phyloP scores from a whole-genome alignment of 2,113 vertebrate species.

The Nanorana parkeri region DNA sequence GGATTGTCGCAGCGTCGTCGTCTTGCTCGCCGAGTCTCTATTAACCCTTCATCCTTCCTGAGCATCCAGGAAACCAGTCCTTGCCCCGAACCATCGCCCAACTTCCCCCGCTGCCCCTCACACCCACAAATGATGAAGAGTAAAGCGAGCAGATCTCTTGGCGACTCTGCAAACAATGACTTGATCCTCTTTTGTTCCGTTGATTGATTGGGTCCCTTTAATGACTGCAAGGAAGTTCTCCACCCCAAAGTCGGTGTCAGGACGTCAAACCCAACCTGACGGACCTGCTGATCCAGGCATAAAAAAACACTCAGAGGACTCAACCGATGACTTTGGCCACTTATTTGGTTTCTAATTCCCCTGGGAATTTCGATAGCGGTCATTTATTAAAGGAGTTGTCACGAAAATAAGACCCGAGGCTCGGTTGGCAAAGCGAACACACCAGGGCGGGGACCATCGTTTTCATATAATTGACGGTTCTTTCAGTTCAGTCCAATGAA shows the following conservation, averaged over 20 bases:
- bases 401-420: no score
- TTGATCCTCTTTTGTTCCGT: background rate
- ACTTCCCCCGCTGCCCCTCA: conserved; percentile 6
- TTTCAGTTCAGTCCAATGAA: no score
- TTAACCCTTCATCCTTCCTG: conserved; percentile 7
- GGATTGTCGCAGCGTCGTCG: background rate
- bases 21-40: background rate
- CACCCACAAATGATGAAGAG: background rate
- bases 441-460: no score
- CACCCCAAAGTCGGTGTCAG: background rate
- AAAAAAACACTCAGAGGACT: no score
- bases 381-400: no score
- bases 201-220: background rate
- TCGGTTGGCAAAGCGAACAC: no score
- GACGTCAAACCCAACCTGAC: no score
- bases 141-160: background rate
- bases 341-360: no score
- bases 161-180: conserved; percentile 14
- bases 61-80: background rate
- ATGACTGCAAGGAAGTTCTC: background rate
- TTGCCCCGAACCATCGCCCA: background rate
- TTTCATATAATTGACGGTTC: no score
- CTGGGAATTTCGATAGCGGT: no score
- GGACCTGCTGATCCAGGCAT: background rate
- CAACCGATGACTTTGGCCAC: no score